Conservation (phyloP, 2,888 invertebrate species). For the Acronicta alni region DNA sequence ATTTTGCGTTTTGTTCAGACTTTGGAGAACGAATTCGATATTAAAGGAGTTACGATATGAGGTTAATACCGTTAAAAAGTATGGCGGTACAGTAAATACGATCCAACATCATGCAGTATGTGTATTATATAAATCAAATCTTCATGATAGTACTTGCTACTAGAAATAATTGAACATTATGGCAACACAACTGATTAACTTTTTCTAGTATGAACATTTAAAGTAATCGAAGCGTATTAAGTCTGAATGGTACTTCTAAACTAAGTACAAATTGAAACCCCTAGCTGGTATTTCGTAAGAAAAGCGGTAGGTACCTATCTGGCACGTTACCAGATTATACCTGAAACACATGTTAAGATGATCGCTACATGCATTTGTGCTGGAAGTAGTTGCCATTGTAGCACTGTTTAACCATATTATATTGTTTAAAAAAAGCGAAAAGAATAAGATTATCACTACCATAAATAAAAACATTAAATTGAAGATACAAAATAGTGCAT, state of each 20-base stretch:
- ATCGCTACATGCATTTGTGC: conserved; percentile 8
- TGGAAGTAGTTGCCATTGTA: background rate
- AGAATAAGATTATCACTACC: too few species aligned
- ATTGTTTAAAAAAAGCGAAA: too few species aligned
- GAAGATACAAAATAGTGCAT: too few species aligned
- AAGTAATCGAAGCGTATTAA: conserved; percentile 4
- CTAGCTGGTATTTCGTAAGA: conserved; percentile 16
- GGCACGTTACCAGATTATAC: conserved; percentile 27
- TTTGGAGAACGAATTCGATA: background rate
- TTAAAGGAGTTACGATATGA: background rate
- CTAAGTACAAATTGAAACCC: conserved; percentile 30
- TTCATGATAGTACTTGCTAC: background rate
- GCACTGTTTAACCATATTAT: too few species aligned
- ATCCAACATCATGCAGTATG: too few species aligned
- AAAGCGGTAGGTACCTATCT: conserved; percentile 13
- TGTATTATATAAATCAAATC: too few species aligned
- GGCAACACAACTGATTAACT: conserved; percentile 16
- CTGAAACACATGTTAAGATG: conserved; percentile 31
- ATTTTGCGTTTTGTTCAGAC: conserved; percentile 19
- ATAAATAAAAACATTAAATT: too few species aligned
- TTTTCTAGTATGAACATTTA: too few species aligned
- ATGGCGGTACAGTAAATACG: too few species aligned
- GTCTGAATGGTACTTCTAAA: conserved; percentile 10
- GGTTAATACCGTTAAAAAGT: background rate
- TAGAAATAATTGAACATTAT: conserved; percentile 2